Evolutionary conservation across 2,113 vertebrate species (phyloP).

Genomic region (Callopanchax toddi): DNA sequence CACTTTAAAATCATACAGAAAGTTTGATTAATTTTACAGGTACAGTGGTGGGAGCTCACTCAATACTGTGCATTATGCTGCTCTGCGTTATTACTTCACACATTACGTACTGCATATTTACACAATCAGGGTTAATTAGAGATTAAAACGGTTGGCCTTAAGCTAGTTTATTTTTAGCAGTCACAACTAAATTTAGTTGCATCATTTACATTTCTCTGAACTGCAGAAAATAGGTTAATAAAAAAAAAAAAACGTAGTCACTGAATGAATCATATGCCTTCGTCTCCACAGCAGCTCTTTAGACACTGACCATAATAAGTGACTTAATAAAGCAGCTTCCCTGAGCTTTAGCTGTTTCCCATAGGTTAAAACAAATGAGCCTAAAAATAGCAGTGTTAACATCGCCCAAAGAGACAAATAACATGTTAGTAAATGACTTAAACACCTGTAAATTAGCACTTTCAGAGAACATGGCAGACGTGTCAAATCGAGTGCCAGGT

Average conservation of each 20-base stretch:
- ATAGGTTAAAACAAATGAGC: conserved; percentile 63
- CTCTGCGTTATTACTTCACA: not conserved
- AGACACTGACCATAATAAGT: conserved; percentile 31
- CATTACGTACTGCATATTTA: conserved; percentile 10
- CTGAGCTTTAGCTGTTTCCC: conserved; percentile 62
- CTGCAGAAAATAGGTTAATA: conserved; percentile 20
- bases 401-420: conserved; percentile 71
- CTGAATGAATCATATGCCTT: conserved; percentile 21
- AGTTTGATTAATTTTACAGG: conserved; percentile 9
- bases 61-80: not conserved
- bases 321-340: conserved; percentile 30
- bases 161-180: conserved; percentile 2
- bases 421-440: conserved; percentile 81
- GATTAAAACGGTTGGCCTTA: not conserved
- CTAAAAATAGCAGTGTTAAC: conserved; percentile 75
- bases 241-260: conserved; percentile 1
- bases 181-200: conserved; percentile 14
- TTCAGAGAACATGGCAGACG: conserved; percentile 70
- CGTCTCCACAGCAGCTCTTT: conserved; percentile 15
- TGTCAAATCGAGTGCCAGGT: conserved; percentile 57
- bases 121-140: conserved; percentile 11
- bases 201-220: not conserved
- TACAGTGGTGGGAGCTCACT: not conserved
- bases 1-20: conserved; percentile 7
- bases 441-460: conserved; percentile 84